Percentiles rank a stretch among this genome's conserved stretches.
phyloP scores from a whole-genome alignment of 2,888 invertebrate genomes.

The Alloscopus bannaensis region DNA sequence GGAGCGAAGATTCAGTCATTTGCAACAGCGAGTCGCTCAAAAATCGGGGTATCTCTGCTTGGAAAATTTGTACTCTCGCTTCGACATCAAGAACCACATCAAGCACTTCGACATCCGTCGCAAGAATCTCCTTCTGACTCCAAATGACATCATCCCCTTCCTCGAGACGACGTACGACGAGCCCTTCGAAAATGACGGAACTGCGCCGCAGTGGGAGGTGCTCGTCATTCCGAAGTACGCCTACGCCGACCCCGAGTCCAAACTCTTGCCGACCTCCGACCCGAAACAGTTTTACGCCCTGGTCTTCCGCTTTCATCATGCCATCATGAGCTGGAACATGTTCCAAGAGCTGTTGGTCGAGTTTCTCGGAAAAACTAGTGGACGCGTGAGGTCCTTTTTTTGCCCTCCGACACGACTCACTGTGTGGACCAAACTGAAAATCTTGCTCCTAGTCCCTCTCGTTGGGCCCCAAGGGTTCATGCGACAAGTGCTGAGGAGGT shows the following conservation, averaged over 20 bases:
- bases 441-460: background rate
- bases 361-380: constrained; percentile 30
- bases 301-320: constrained; percentile 44
- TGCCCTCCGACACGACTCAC: background rate
- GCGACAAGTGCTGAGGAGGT: background rate
- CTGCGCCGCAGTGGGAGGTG: constrained; percentile 46
- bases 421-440: constrained; percentile 16
- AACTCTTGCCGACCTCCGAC: background rate
- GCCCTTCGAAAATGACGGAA: constrained; percentile 38
- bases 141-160: constrained; percentile 19
- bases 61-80: constrained; percentile 11
- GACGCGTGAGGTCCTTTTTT: constrained; percentile 20
- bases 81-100: constrained; percentile 49
- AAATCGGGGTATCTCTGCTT: constrained; percentile 40
- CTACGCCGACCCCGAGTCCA: background rate
- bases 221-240: constrained; percentile 38
- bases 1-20: background rate
- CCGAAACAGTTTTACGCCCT: constrained; percentile 18
- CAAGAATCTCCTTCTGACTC: background rate
- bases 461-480: constrained; percentile 13
- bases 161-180: constrained; percentile 20
- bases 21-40: constrained; percentile 19
- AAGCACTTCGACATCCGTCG: constrained; percentile 38
- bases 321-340: constrained; percentile 46
- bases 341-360: constrained; percentile 34